A percentile compares a stretch with the other conserved stretches of the same genome.
Evolutionary conservation across 2,797 vertebrate species (phyloP).

Genomic region (Buphagus erythrorhynchus): DNA sequence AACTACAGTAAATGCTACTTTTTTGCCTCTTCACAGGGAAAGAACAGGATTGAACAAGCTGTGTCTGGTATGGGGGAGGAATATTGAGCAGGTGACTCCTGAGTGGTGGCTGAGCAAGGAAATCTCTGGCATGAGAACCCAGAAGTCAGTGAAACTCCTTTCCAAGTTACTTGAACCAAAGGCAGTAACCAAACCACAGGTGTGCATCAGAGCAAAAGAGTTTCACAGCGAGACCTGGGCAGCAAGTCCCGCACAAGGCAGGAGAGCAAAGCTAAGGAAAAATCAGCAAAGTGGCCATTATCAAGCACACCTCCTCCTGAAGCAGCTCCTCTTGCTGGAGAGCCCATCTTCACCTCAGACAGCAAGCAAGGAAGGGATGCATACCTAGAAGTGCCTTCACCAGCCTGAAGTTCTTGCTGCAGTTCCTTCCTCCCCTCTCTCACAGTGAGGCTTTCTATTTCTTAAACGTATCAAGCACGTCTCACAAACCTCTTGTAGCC

Average conservation of each 20-base stretch:
- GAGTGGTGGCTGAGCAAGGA: background rate
- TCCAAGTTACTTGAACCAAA: background rate
- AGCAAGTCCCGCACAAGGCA: background rate
- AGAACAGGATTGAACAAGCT: background rate
- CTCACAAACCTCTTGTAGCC: background rate
- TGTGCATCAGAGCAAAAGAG: background rate
- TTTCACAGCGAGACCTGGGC: accelerated
- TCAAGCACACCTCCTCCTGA: background rate
- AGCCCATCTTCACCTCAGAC: background rate
- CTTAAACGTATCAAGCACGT: background rate
- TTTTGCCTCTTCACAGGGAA: background rate
- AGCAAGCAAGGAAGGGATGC: background rate
- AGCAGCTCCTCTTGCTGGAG: background rate
- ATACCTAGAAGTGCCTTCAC: background rate
- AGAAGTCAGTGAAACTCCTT: background rate
- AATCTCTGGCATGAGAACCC: background rate
- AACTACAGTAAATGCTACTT: background rate
- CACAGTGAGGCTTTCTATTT: background rate
- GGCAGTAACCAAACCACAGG: background rate
- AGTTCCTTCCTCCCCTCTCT: background rate
- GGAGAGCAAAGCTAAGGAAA: background rate
- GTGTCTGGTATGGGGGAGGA: background rate
- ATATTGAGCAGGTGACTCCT: background rate
- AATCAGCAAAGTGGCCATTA: background rate
- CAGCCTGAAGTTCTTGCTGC: background rate